Evolutionary conservation across 2,113 vertebrate species (phyloP).

Genomic region (Acanthochromis polyacanthus): DNA sequence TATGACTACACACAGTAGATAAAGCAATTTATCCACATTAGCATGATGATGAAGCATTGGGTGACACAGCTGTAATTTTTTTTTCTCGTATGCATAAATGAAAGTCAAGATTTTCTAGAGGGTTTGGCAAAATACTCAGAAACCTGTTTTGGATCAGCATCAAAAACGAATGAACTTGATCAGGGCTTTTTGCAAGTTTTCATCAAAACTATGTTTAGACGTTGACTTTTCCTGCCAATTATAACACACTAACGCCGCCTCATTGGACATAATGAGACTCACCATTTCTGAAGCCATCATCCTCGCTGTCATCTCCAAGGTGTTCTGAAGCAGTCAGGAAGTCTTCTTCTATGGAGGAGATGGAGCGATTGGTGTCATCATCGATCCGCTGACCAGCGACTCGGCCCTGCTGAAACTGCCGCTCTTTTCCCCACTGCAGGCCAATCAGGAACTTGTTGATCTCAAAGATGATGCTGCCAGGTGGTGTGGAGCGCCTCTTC

Average conservation of each 20-base stretch:
- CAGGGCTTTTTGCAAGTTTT: not conserved
- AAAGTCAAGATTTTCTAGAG: not conserved
- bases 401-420: constrained; percentile 84
- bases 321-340: constrained; percentile 96
- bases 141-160: no score
- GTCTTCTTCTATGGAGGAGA: constrained; percentile 97
- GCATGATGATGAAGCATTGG: no score
- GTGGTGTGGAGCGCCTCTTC: constrained; percentile 80
- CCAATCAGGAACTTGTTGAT: constrained; percentile 97
- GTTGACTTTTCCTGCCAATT: not conserved
- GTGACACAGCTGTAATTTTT: no score
- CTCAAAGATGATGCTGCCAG: constrained; percentile 91
- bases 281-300: constrained; percentile 90
- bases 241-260: not conserved
- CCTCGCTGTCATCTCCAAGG: constrained; percentile 93
- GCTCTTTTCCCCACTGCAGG: constrained; percentile 91
- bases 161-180: no score
- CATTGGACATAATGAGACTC: constrained; percentile 32
- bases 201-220: not conserved
- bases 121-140: not conserved
- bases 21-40: no score
- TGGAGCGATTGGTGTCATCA: constrained; percentile 95
- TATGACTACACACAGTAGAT: no score
- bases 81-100: not conserved
- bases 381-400: constrained; percentile 83